Evolutionary conservation across 2,888 invertebrate species (phyloP), one percentile per base, ranked within the genome.

Genomic region (Tenthredo amoena): DNA sequence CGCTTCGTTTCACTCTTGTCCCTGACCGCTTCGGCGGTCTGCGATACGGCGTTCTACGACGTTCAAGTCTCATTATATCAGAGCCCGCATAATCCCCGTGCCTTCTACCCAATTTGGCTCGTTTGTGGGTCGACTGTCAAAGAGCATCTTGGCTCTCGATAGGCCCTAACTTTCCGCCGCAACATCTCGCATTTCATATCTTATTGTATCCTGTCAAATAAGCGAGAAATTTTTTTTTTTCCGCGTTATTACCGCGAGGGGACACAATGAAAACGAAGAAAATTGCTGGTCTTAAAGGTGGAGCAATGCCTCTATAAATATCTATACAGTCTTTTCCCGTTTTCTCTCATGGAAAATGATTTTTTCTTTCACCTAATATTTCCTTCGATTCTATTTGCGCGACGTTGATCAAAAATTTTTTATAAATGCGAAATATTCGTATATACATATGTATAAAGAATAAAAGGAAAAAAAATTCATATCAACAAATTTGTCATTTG

Each of bases 101-200:
- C 84, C 87, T 87, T 82, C 86, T 83, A 82, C 86, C 87, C 87
- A 86, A 87, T 87, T 89, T 88, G 84, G 86, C 81, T 85, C 85
- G 85, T 76, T 71, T 85, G 83, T 43, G 83, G 85, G 31, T 72
- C 82, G 72, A 81, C 84, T 76, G 82, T 85, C 86, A 85, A 86
- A 87, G 88, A 85, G 47, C 84, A 77, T 55, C 72, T 68, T 37
- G 50, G 58, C 68, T 76, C 34, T 68, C 81, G 81, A 71, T 55
- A 83, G 81, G 81, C 83, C 58, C 7, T 37, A 37, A 58, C 81
- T 50, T 74, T 43, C 12, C 10, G 68, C 34, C 34, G 34, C 68
- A 68, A 68, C 68, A 34, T 68, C 21, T 31, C 7, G 26, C 34
- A 26, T 77, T 58, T 62, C 62, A 40, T 58, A 31, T 37, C 62